Conservation (phyloP, 2,113 vertebrate genomes). For the Syngnathus typhle region DNA sequence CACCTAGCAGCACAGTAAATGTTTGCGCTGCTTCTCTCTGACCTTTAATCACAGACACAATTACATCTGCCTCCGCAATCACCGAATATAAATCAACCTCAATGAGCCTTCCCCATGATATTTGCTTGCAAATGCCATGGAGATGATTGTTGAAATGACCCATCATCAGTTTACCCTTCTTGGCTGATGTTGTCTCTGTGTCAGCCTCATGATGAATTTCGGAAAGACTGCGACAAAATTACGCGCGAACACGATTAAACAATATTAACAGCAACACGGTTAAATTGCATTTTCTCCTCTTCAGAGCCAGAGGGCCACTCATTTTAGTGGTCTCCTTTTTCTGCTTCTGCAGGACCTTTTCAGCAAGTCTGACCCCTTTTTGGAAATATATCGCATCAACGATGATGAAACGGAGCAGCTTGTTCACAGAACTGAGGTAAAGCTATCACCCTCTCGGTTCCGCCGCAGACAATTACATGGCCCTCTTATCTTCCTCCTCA, state of each 20-base stretch:
- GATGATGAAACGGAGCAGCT: slow-evolving; percentile 83
- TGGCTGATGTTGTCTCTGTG: background rate
- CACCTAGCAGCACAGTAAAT: background rate
- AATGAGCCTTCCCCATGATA: slow-evolving; percentile 10
- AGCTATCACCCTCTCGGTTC: background rate
- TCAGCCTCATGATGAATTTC: background rate
- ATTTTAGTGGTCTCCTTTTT: slow-evolving; percentile 10
- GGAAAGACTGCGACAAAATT: background rate
- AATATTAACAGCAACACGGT: background rate
- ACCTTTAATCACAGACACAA: slow-evolving; percentile 42
- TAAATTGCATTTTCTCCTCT: background rate
- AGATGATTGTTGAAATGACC: background rate
- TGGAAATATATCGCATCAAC: slow-evolving; percentile 87
- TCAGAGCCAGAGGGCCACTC: background rate
- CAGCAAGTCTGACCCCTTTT: slow-evolving; percentile 93
- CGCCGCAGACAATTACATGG: background rate
- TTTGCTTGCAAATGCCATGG: slow-evolving; percentile 6
- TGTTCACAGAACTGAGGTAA: slow-evolving; percentile 88
- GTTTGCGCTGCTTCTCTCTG: slow-evolving; percentile 9
- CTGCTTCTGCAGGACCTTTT: slow-evolving; percentile 81
- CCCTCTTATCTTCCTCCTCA: slow-evolving; percentile 8
- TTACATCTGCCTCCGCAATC: slow-evolving; percentile 26
- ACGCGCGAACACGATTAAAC: too few relatives aligned
- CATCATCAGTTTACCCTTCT: background rate
- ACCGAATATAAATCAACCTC: slow-evolving; percentile 13